Evolutionary conservation across 2,113 vertebrate genomes (phyloP), one percentile per base, ranked within the genome.

Genomic region (Hemiscyllium ocellatum): DNA sequence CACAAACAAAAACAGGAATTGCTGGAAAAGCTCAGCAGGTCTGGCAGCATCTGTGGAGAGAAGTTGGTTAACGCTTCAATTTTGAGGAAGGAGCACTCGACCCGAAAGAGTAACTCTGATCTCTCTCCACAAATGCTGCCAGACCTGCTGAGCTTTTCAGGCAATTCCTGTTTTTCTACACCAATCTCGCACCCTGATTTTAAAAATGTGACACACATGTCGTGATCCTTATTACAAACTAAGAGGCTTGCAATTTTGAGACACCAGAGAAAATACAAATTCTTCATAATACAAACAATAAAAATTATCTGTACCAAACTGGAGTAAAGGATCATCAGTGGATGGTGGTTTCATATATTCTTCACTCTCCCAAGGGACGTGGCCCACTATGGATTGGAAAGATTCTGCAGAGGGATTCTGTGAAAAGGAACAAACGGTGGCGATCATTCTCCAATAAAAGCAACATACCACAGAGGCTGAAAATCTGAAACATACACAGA

Each of bases 251-350:
- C 15, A 72, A 95, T 70, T 70, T 69, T 22, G 66, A 52, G 47
- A 61, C 68, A 22, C n/a, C 20, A n/a, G 19, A 50, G 33, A 93
- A 65, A 37, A 65, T 68, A 47, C 70, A 6, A 70, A 70, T 70
- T 50, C 24, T 13, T 47, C n/a, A 37, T 8, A 93, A 26, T 29
- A 26, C 93, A 76, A 70, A 52, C n/a, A 10, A 96, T 7, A 22
- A 94, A 95, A 42, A n/a, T 68, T n/a, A 26, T 33, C 4, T 96
- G 97, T 98, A 99, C 99, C 99, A 95, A 98, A 99, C 96, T 99
- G 99, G 96, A 99, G 98, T 26, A 99, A 97, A 0, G 97, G 97
- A 96, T 99, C 99, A 96, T 99, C 98, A 96, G 98, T 98, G 8
- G 98, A 96, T 2, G 97, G 97, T 0, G 99, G 99, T 96, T 98